These are phyloP conservation scores for Leucophenga maculata DNA, from an alignment of 2,888 invertebrate genomes.

Conservation along the genomic window DNA sequence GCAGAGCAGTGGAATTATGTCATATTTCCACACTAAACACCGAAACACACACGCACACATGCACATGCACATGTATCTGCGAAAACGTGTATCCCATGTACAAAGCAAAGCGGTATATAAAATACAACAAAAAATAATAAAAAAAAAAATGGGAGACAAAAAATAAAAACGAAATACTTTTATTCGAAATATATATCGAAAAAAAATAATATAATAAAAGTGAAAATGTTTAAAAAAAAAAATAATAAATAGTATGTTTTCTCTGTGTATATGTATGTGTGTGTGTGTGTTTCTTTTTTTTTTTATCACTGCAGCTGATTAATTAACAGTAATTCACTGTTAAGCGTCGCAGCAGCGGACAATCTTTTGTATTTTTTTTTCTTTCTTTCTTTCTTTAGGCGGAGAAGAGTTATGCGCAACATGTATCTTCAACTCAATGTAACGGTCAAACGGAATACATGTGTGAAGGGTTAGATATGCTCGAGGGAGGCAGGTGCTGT, in stretches of 20 bases:
- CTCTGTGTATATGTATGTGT: too few relatives aligned
- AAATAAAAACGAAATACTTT: neutral
- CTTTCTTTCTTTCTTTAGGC: too few relatives aligned
- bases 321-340: conserved; percentile 22
- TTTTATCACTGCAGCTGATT: conserved; percentile 3
- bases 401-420: too few relatives aligned
- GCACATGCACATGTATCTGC: neutral
- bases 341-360: neutral
- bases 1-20: conserved; percentile 56
- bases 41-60: conserved; percentile 17
- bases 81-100: conserved; percentile 2
- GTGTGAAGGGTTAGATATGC: too few relatives aligned
- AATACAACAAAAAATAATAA: neutral
- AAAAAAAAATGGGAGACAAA: neutral
- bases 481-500: too few relatives aligned
- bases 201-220: conserved; percentile 4
- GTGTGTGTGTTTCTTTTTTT: neutral
- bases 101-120: neutral
- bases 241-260: too few relatives aligned
- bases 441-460: too few relatives aligned
- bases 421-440: too few relatives aligned
- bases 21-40: conserved; percentile 57
- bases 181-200: neutral
- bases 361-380: neutral
- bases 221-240: conserved; percentile 17